Base-by-base conservation (phyloP, 1,140 invertebrate genomes). In the Pygmarrhopalites habei region DNA sequence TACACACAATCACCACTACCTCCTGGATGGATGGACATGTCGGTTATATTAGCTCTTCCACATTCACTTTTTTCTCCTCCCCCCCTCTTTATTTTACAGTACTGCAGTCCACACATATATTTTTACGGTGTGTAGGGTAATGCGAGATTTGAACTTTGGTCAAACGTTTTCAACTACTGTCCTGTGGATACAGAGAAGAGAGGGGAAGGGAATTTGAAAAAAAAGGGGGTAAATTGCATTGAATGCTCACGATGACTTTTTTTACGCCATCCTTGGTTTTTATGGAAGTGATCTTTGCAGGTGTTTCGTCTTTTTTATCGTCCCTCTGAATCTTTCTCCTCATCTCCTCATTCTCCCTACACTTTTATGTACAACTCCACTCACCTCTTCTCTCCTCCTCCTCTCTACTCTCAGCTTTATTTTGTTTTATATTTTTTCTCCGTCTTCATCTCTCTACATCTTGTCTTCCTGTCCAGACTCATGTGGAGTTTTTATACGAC, bases 161-260 rank as follows among this genome's bases (percentile, higher is more conserved):
- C n/a, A n/a, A n/a, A n/a, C n/a, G n/a, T n/a, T n/a, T n/a, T n/a
- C n/a, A n/a, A n/a, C n/a, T n/a, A n/a, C n/a, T n/a, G n/a, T n/a
- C n/a, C n/a, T n/a, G n/a, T n/a, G n/a, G n/a, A 47, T 10, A 25
- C 19, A 5, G 44, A 21, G 44, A 25, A 47, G 5, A 25, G 44
- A 47, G 44, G 10, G 23, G 44, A 47, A 26, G 25, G n/a, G 28
- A 29, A 29, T 7, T 28, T 7, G 49, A 23, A 17, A 46, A 17
- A 46, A 19, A n/a, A 17, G n/a, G 5, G 7, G 49, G 49, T 26
- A 52, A 26, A 52, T 52, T 52, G 49, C 49, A 52, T 25, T 26
- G 12, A 28, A 26, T 52, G 49, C 28, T 52, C 49, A 52, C n/a
- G 49, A 26, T 52, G 49, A 52, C 49, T 52, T 52, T 52, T 35